Percentiles rank a stretch among this genome's conserved stretches.
phyloP scores from a whole-genome alignment of 1,140 invertebrate species.

The Liolophura sinensis region DNA sequence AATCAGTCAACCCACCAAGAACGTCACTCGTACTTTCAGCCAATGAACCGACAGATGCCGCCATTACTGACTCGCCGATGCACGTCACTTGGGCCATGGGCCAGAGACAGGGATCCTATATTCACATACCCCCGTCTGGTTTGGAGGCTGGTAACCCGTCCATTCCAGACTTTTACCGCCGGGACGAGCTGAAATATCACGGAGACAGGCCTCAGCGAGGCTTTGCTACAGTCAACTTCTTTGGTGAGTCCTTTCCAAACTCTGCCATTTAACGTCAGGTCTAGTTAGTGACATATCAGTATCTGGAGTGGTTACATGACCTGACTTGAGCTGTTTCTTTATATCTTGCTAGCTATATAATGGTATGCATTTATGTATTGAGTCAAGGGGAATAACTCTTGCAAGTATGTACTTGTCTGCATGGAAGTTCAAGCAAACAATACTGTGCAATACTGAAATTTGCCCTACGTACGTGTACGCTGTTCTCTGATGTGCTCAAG shows the following conservation, averaged over 20 bases:
- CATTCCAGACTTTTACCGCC: slow-evolving; percentile 68
- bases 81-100: slow-evolving; percentile 94
- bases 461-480: no score
- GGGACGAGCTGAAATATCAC: slow-evolving; percentile 92
- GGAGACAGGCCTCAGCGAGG: slow-evolving; percentile 83
- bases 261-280: no score
- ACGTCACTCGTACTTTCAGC: slow-evolving; percentile 53
- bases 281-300: no score
- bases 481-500: no score
- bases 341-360: no score
- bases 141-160: slow-evolving; percentile 63
- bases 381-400: no score
- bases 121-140: slow-evolving; percentile 75
- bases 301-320: no score
- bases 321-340: no score
- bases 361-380: no score
- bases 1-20: background rate
- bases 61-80: slow-evolving; percentile 79
- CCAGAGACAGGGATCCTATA: slow-evolving; percentile 74
- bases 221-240: slow-evolving; percentile 79
- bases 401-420: no score
- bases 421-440: no score
- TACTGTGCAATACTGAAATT: no score
- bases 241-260: slow-evolving; percentile 63
- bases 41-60: slow-evolving; percentile 80